A percentile compares a stretch with the other conserved stretches of the same genome.
Conservation (phyloP, 2,888 invertebrate species). For the Brachynemurus nebulosus region DNA sequence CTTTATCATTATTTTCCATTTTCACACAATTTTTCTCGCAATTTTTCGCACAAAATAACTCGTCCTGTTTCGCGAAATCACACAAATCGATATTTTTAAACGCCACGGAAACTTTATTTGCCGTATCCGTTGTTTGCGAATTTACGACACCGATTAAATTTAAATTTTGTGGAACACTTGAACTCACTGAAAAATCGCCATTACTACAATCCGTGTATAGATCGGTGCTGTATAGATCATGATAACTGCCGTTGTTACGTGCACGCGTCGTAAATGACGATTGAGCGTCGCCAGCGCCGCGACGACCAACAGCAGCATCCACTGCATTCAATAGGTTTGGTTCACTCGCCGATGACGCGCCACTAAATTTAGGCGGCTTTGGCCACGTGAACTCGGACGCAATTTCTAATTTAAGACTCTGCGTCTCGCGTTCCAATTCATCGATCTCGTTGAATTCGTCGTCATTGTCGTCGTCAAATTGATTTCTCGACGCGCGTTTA, state of each 20-base stretch:
- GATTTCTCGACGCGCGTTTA: no score
- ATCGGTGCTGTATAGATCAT: neutral
- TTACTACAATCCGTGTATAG: no score
- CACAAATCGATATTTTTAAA: neutral
- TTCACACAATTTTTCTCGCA: constrained; percentile 1
- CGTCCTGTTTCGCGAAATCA: no score
- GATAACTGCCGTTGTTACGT: neutral
- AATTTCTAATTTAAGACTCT: constrained; percentile 26
- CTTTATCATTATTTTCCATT: neutral
- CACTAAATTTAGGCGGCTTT: constrained; percentile 26
- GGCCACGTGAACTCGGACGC: constrained; percentile 21
- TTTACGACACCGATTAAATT: constrained; percentile 37
- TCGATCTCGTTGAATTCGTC: constrained; percentile 9
- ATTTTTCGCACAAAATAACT: no score
- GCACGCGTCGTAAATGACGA: neutral
- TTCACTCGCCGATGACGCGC: constrained; percentile 28
- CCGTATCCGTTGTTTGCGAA: neutral
- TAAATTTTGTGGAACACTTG: constrained; percentile 51
- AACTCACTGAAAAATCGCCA: constrained; percentile 30
- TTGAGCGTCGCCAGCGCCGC: neutral
- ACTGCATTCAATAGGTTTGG: constrained; percentile 25
- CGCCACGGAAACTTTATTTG: neutral
- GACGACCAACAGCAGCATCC: constrained; percentile 11
- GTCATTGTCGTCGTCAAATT: constrained; percentile 6
- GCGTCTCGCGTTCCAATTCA: constrained; percentile 19